Conservation (phyloP, 37 sponge, comb jelly and placozoan species). For the Ianthella basta region DNA sequence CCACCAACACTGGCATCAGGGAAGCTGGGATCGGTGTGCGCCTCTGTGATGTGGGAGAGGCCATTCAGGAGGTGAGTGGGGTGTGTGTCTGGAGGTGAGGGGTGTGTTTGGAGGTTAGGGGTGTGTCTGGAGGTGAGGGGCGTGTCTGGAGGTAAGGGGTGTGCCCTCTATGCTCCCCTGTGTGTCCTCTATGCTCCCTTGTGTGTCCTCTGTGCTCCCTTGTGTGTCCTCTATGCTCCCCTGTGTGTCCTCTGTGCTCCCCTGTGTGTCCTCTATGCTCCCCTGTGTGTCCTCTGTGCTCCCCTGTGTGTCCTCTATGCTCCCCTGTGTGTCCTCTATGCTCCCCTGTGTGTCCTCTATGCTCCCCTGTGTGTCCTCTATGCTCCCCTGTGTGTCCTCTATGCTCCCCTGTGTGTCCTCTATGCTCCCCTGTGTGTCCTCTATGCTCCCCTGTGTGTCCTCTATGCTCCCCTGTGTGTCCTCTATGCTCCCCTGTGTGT, state of each 20-base stretch:
- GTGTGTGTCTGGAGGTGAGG: too few species aligned
- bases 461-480: not conserved
- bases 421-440: not conserved
- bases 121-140: too few species aligned
- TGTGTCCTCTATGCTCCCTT: not conserved
- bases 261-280: not conserved
- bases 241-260: not conserved
- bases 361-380: not conserved
- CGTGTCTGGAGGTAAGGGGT: too few species aligned
- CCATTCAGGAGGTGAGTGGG: constrained; percentile 84
- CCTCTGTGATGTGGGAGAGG: constrained; percentile 94
- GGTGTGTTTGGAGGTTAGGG: too few species aligned
- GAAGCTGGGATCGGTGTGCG: constrained; percentile 95
- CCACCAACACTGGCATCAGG: constrained; percentile 90
- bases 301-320: not conserved
- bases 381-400: not conserved
- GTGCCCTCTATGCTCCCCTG: too few species aligned
- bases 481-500: not conserved
- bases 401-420: not conserved
- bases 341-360: not conserved
- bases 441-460: not conserved
- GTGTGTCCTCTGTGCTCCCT: not conserved
- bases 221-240: too few species aligned
- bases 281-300: too few species aligned
- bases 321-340: not conserved